Conservation (phyloP, 2,113 vertebrate species). For the Xerus inauris region DNA sequence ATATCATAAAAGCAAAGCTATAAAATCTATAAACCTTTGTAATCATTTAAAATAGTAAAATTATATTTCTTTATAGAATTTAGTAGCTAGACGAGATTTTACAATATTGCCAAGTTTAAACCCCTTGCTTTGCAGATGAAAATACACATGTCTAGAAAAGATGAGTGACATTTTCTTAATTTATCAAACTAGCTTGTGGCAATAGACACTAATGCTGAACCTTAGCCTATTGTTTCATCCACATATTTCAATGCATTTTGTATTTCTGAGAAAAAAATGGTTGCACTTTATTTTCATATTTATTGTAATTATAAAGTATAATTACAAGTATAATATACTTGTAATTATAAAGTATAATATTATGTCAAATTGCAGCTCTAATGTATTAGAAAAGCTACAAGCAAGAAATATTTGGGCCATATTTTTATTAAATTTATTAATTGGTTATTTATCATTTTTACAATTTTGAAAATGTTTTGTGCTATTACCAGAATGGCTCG, state of each 20-base stretch:
- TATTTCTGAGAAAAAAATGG: not conserved
- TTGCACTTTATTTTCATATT: not conserved
- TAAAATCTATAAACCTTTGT: slow-evolving; percentile 49
- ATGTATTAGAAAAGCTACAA: not conserved
- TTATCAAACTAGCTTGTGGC: not conserved
- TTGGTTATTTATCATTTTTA: not conserved
- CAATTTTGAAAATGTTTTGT: not conserved
- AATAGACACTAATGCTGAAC: not conserved
- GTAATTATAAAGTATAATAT: not conserved
- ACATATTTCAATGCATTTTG: not conserved
- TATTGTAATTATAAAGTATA: not conserved
- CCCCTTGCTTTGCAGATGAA: not conserved
- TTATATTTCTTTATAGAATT: slow-evolving; percentile 35
- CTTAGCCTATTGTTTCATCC: not conserved
- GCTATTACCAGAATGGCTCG: not conserved
- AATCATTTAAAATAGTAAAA: slow-evolving; percentile 68
- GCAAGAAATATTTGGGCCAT: not conserved
- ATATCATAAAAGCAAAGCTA: slow-evolving; percentile 53
- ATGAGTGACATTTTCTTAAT: slow-evolving; percentile 25
- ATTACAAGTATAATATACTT: not conserved
- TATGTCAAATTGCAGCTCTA: not conserved
- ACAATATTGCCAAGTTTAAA: slow-evolving; percentile 22
- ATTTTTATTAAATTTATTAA: not conserved
- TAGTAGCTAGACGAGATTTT: slow-evolving; percentile 25
- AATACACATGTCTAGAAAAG: not conserved